These are phyloP conservation scores for Celastrina argiolus DNA, from an alignment of 2,888 invertebrate genomes.

Conservation along the genomic window DNA sequence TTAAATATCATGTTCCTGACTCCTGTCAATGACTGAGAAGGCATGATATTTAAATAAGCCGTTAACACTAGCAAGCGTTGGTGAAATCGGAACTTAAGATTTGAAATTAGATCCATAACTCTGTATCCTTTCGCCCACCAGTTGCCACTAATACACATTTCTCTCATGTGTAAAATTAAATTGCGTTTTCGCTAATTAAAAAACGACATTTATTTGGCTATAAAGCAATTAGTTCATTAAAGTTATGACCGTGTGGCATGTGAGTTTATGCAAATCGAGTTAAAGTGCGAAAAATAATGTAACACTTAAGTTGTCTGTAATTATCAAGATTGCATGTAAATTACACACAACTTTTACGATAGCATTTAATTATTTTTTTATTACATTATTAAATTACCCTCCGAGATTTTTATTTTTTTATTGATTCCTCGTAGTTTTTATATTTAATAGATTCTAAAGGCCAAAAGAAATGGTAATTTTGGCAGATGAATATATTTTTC, in stretches of 20 bases:
- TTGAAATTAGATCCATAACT: too few species aligned
- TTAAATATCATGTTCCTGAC: too few species aligned
- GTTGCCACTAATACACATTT: not conserved
- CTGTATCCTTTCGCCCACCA: too few species aligned
- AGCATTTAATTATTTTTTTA: not conserved
- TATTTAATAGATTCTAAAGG: too few species aligned
- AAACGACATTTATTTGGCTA: not conserved
- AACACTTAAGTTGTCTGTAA: not conserved
- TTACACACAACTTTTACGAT: not conserved
- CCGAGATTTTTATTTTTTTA: too few species aligned
- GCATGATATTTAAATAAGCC: too few species aligned
- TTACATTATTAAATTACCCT: not conserved
- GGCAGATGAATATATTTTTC: too few species aligned
- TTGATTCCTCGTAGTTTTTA: too few species aligned
- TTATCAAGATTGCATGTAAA: not conserved
- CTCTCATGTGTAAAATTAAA: not conserved
- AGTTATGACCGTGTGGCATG: not conserved
- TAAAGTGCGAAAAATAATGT: conserved; percentile 10
- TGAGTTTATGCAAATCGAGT: not conserved
- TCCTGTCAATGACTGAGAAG: too few species aligned
- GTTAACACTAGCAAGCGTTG: too few species aligned
- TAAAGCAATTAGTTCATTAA: not conserved
- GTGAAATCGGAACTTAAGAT: too few species aligned
- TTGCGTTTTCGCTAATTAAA: not conserved
- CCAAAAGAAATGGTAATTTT: too few species aligned